Percentiles rank a stretch among this genome's conserved stretches.
These are phyloP conservation scores for Leptura quadrifasciata DNA, from an alignment of 2,888 invertebrate genomes.

Conservation along the genomic window DNA sequence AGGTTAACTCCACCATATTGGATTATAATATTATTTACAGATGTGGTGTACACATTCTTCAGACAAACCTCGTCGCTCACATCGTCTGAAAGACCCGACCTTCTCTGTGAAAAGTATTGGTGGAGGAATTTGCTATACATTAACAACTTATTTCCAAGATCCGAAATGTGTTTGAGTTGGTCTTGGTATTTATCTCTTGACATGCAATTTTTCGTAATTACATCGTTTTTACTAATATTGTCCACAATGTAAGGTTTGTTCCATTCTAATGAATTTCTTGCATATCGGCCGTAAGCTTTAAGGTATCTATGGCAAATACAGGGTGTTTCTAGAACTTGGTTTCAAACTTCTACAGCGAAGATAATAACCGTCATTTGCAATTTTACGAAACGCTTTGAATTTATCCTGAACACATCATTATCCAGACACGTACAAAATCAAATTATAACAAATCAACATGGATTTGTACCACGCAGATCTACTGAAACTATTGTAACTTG, in stretches of 20 bases:
- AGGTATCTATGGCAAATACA: no score
- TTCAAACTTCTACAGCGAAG: no score
- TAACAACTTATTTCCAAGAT: constrained; percentile 73
- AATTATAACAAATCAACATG: no score
- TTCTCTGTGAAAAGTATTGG: constrained; percentile 74
- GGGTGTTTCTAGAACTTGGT: no score
- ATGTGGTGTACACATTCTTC: constrained; percentile 71
- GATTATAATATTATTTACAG: constrained; percentile 71
- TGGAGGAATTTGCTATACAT: constrained; percentile 76
- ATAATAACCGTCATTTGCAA: no score
- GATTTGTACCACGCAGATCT: no score
- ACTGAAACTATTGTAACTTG: no score
- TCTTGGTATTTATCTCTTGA: constrained; percentile 75
- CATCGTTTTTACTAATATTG: constrained; percentile 70
- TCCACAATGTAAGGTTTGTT: constrained; percentile 71
- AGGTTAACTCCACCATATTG: constrained; percentile 75
- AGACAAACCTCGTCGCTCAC: constrained; percentile 70
- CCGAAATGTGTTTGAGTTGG: constrained; percentile 75
- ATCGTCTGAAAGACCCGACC: constrained; percentile 70
- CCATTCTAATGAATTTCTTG: no score
- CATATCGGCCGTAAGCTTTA: no score
- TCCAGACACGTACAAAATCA: no score
- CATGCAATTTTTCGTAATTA: constrained; percentile 74
- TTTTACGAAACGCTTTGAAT: no score
- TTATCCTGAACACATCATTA: no score